Evolutionary conservation across 2,797 vertebrate genomes (phyloP).

Genomic region (Lateolabrax maculatus): DNA sequence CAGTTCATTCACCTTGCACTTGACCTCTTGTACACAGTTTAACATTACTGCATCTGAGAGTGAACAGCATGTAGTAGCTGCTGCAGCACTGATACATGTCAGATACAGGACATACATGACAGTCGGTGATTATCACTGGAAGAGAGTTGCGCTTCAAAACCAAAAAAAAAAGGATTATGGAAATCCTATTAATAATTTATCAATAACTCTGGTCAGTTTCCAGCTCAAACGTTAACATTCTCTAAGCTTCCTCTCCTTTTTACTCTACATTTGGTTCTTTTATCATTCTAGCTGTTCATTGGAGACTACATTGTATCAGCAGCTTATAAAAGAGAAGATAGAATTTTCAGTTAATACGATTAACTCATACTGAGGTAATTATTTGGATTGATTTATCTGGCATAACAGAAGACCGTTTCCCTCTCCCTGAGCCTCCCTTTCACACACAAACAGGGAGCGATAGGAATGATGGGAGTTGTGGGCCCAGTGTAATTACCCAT

Average conservation of each 20-base stretch:
- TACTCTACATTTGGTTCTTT: neutral
- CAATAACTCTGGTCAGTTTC: neutral
- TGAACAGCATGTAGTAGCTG: neutral
- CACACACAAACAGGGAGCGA: neutral
- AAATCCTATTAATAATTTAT: neutral
- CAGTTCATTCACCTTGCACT: neutral
- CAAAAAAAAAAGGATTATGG: neutral
- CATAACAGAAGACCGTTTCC: conserved; percentile 5
- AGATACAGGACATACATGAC: neutral
- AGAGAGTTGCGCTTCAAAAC: neutral
- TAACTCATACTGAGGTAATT: conserved; percentile 8
- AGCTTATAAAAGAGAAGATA: conserved; percentile 1
- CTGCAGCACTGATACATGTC: neutral
- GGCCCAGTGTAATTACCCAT: conserved; percentile 45
- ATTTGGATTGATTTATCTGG: conserved; percentile 23
- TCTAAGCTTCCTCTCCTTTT: neutral
- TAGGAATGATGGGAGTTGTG: conserved; percentile 33
- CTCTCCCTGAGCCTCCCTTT: neutral
- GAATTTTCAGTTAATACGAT: neutral
- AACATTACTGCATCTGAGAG: neutral
- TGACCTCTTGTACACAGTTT: neutral
- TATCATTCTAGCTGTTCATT: conserved; percentile 5
- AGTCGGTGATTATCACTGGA: neutral
- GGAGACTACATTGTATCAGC: neutral
- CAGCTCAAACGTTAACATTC: neutral